phyloP scores from a whole-genome alignment of 2,888 invertebrate species.

The Nycteola revayana region DNA sequence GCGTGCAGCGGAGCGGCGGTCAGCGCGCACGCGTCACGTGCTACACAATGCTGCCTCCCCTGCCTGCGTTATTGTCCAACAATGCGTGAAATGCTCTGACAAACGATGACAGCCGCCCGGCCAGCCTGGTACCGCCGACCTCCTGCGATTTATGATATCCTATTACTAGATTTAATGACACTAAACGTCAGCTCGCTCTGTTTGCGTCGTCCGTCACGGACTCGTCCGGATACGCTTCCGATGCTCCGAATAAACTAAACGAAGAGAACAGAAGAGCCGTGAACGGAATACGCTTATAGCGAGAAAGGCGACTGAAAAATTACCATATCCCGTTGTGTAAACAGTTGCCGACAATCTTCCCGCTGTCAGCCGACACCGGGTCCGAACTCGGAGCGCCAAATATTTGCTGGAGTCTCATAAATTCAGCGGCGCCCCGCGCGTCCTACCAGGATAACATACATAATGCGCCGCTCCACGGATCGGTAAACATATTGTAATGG shows the following conservation, averaged over 20 bases:
- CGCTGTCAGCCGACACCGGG: constrained; percentile 71
- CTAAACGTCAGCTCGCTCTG: constrained; percentile 67
- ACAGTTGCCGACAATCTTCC: constrained; percentile 77
- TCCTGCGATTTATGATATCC: constrained; percentile 80
- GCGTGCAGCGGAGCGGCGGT: constrained; percentile 17
- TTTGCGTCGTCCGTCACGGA: constrained; percentile 57
- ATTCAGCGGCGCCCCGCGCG: constrained; percentile 71
- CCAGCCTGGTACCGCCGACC: constrained; percentile 67
- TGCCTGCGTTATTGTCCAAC: constrained; percentile 79
- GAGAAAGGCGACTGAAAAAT: constrained; percentile 62
- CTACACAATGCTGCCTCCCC: constrained; percentile 59
- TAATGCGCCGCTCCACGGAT: constrained; percentile 79
- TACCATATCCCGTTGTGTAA: constrained; percentile 72
- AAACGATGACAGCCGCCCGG: constrained; percentile 81
- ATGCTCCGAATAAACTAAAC: constrained; percentile 41
- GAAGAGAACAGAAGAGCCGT: constrained; percentile 47
- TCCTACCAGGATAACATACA: constrained; percentile 79
- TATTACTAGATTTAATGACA: constrained; percentile 82
- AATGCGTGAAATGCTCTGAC: constrained; percentile 82
- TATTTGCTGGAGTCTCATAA: constrained; percentile 79
- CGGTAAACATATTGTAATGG: constrained; percentile 83
- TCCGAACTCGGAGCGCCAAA: constrained; percentile 76
- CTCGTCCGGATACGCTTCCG: constrained; percentile 49
- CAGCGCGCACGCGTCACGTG: constrained; percentile 50
- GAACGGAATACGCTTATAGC: constrained; percentile 58